A percentile compares a stretch with the other conserved stretches of the same genome.
Evolutionary conservation across 2,888 invertebrate species (phyloP).

Genomic region (Trisateles emortualis): DNA sequence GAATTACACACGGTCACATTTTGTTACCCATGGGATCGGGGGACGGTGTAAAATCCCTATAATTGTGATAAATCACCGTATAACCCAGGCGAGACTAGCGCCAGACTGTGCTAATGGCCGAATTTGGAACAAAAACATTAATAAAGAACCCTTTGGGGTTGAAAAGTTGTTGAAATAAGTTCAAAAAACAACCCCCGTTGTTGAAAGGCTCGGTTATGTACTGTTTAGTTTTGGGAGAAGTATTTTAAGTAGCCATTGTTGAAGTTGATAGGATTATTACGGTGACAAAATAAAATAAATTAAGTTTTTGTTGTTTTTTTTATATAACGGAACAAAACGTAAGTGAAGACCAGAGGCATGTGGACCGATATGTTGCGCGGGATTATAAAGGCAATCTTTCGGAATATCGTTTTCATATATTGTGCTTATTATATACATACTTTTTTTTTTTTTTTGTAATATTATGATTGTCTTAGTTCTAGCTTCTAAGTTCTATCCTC

Average conservation of each 20-base stretch:
- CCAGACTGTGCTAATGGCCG: conserved; percentile 78
- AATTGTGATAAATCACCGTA: conserved; percentile 82
- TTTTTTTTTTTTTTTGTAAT: too few species aligned
- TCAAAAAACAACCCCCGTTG: conserved; percentile 23
- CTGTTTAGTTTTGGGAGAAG: not conserved
- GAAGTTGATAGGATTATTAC: not conserved
- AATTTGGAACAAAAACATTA: conserved; percentile 65
- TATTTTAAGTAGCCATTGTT: not conserved
- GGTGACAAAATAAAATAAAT: too few species aligned
- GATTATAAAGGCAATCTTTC: too few species aligned
- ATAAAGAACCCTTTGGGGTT: conserved; percentile 65
- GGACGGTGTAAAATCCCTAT: conserved; percentile 61
- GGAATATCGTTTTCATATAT: too few species aligned
- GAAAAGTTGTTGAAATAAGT: conserved; percentile 52
- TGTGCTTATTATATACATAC: too few species aligned
- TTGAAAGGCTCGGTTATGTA: conserved; percentile 15
- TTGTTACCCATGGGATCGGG: conserved; percentile 27
- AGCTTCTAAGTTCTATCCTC: too few species aligned
- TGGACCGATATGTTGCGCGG: too few species aligned
- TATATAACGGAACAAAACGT: too few species aligned
- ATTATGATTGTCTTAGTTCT: too few species aligned
- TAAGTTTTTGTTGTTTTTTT: too few species aligned
- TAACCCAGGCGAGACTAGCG: conserved; percentile 66
- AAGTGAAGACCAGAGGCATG: too few species aligned
- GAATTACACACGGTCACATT: conserved; percentile 41